Conservation (phyloP, 2,797 vertebrate genomes). For the Arremon aurantiirostris region DNA sequence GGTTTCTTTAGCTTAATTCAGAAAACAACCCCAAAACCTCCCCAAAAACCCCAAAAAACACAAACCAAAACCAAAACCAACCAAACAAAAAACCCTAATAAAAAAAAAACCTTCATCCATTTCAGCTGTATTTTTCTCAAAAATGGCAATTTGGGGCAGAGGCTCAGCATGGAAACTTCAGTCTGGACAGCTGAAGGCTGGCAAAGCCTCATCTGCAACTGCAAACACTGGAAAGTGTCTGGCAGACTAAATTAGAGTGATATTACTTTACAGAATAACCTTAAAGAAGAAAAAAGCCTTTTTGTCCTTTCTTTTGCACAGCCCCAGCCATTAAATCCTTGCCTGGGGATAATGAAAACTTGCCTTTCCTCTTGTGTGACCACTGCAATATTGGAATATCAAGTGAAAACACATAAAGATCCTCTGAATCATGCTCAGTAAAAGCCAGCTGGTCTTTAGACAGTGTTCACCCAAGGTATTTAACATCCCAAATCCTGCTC, state of each 20-base stretch:
- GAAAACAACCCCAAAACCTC: background rate
- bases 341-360: background rate
- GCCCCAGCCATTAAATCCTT: background rate
- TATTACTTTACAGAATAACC: background rate
- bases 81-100: background rate
- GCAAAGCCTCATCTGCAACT: background rate
- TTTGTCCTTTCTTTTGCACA: background rate
- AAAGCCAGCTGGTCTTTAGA: background rate
- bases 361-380: background rate
- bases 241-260: background rate
- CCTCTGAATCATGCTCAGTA: background rate
- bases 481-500: background rate
- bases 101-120: background rate
- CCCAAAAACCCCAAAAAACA: background rate
- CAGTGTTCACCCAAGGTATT: background rate
- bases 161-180: background rate
- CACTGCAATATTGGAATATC: background rate
- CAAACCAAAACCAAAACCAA: background rate
- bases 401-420: background rate
- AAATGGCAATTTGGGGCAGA: background rate
- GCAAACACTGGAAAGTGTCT: background rate
- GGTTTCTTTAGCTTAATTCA: background rate
- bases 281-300: background rate
- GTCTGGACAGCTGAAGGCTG: background rate
- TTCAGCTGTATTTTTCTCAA: background rate